phyloP scores from a whole-genome alignment of 2,797 vertebrate genomes.

The Sebastes cheni region DNA sequence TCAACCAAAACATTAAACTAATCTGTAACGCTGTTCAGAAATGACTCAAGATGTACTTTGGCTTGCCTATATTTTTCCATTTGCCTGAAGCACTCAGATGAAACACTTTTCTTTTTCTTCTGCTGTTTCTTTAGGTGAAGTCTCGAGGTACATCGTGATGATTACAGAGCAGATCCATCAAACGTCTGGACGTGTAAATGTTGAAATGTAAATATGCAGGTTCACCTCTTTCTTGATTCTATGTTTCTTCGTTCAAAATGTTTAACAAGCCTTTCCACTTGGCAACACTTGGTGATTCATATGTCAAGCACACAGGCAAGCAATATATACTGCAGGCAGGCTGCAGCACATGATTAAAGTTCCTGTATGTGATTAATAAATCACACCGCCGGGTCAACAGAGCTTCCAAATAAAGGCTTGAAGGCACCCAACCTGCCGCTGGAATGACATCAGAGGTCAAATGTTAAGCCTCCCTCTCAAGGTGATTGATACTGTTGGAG shows the following conservation, averaged over 20 bases:
- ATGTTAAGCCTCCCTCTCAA: constrained; percentile 67
- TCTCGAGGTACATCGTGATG: constrained; percentile 20
- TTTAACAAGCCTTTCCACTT: constrained; percentile 32
- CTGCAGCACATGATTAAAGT: constrained; percentile 61
- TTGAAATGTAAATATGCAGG: constrained; percentile 46
- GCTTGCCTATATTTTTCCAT: constrained; percentile 48
- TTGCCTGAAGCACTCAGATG: constrained; percentile 49
- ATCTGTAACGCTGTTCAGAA: constrained; percentile 60
- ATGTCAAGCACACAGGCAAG: constrained; percentile 52
- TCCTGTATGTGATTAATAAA: constrained; percentile 69
- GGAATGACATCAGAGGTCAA: constrained; percentile 75
- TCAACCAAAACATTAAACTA: constrained; percentile 58
- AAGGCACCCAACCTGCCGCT: constrained; percentile 52
- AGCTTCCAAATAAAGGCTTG: constrained; percentile 49
- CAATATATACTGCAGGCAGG: constrained; percentile 19
- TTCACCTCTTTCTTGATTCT: constrained; percentile 27
- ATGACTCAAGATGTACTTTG: constrained; percentile 67
- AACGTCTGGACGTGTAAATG: constrained; percentile 29
- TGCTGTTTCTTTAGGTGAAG: constrained; percentile 23
- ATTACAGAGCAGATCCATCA: constrained; percentile 55
- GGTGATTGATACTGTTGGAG: constrained; percentile 71
- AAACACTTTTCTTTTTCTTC: constrained; percentile 36
- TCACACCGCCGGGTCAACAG: constrained; percentile 55
- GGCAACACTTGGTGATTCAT: constrained; percentile 36
- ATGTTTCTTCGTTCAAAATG: constrained; percentile 7